Evolutionary conservation across 2,797 vertebrate species (phyloP).

Genomic region (Gephyroberyx darwinii): DNA sequence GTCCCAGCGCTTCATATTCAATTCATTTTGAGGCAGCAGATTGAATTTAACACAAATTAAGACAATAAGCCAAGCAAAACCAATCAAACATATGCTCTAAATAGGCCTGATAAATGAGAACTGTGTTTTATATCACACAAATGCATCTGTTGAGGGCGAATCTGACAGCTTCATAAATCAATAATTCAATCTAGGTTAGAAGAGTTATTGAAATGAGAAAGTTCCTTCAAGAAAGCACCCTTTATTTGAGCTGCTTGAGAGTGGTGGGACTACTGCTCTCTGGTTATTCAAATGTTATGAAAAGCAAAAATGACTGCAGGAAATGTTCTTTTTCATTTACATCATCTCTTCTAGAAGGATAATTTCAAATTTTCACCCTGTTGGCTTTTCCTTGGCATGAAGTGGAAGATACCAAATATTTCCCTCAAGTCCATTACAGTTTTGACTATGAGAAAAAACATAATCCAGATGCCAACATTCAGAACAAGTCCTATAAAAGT

Average conservation of each 20-base stretch:
- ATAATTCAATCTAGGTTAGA: constrained; percentile 58
- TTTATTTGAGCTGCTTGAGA: constrained; percentile 28
- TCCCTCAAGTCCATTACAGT: constrained; percentile 2
- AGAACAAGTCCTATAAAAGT: constrained; percentile 51
- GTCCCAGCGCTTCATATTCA: constrained; percentile 61
- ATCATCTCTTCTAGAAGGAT: background rate
- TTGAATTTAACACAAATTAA: constrained; percentile 71
- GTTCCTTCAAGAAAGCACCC: constrained; percentile 29
- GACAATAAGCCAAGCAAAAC: constrained; percentile 62
- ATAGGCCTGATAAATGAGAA: constrained; percentile 60
- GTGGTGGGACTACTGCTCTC: background rate
- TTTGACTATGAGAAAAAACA: constrained; percentile 51
- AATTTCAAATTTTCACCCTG: background rate
- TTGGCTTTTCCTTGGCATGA: constrained; percentile 18
- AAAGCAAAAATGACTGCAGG: constrained; percentile 17
- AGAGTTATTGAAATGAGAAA: constrained; percentile 42
- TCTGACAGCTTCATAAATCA: constrained; percentile 60
- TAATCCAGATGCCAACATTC: constrained; percentile 32
- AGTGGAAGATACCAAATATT: constrained; percentile 9
- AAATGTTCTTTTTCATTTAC: constrained; percentile 24
- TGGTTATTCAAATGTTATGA: constrained; percentile 27
- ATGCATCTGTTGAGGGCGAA: constrained; percentile 48
- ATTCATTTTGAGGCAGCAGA: constrained; percentile 66
- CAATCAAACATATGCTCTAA: constrained; percentile 64
- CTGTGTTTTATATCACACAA: constrained; percentile 34